Percentiles rank a stretch among this genome's conserved stretches.
Evolutionary conservation across 2,888 invertebrate genomes (phyloP).

Genomic region (Drosophila conformis): DNA sequence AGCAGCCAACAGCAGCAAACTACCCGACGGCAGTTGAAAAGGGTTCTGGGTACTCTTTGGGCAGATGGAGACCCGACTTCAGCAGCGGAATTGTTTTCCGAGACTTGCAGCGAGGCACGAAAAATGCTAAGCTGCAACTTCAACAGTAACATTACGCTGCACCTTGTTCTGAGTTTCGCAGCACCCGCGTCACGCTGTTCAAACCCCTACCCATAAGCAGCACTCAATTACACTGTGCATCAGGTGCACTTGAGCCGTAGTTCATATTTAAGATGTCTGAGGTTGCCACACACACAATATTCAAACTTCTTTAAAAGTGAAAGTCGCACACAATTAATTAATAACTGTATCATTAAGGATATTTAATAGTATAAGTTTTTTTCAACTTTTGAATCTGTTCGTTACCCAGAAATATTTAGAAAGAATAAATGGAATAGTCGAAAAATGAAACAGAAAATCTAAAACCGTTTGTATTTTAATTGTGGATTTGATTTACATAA

Average conservation of each 20-base stretch:
- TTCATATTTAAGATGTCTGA: neutral
- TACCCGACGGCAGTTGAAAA: conserved; percentile 35
- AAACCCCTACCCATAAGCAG: neutral
- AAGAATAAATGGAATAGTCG: neutral
- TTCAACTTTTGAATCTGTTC: neutral
- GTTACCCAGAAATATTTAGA: neutral
- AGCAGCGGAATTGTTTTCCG: conserved; percentile 46
- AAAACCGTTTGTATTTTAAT: neutral
- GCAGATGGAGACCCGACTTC: conserved; percentile 4
- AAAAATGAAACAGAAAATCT: neutral
- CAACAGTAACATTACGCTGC: conserved; percentile 47
- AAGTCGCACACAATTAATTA: neutral
- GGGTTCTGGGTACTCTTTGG: conserved; percentile 37
- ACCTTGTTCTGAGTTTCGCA: neutral
- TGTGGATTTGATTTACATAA: neutral
- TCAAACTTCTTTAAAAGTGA: neutral
- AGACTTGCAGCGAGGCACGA: conserved; percentile 47
- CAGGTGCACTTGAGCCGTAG: conserved; percentile 4
- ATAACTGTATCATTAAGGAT: neutral
- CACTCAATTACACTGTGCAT: conserved; percentile 50
- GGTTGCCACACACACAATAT: neutral
- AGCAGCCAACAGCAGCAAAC: conserved; percentile 15
- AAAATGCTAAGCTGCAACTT: conserved; percentile 64
- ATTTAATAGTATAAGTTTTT: neutral
- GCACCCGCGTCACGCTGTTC: neutral